Conservation (phyloP, 2,888 invertebrate species). For the Oasisia sp. region DNA sequence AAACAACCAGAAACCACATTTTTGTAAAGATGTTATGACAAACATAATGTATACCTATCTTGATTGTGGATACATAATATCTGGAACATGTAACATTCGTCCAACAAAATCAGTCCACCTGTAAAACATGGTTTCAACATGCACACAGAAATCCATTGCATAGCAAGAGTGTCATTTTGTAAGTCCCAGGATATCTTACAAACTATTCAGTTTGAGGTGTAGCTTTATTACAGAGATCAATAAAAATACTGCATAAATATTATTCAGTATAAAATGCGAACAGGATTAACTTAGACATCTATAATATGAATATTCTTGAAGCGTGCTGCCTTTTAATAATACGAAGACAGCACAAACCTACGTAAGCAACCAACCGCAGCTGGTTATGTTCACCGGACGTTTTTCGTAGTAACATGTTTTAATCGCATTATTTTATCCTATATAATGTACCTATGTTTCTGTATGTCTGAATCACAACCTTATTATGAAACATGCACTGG, state of each 20-base stretch:
- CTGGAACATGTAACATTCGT: background rate
- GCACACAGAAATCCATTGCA: background rate
- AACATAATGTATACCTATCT: background rate
- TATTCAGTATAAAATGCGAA: constrained; percentile 17
- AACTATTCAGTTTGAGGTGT: background rate
- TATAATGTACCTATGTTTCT: background rate
- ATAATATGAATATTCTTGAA: background rate
- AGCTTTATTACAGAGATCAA: constrained; percentile 17
- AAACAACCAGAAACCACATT: background rate
- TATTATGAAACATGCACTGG: background rate
- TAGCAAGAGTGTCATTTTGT: background rate
- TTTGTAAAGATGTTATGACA: background rate
- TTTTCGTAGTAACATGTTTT: background rate
- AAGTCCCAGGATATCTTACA: background rate
- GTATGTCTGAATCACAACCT: background rate
- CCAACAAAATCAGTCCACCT: background rate
- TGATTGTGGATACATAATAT: background rate
- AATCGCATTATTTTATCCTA: background rate
- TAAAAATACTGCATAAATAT: constrained; percentile 17
- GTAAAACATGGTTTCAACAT: constrained; percentile 1
- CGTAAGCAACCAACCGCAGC: background rate
- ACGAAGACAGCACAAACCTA: background rate
- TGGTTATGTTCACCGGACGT: background rate
- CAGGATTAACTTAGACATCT: constrained; percentile 1
- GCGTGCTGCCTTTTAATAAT: background rate